A percentile compares a stretch with the other conserved stretches of the same genome.
phyloP scores from a whole-genome alignment of 2,797 vertebrate genomes.

The Luscinia luscinia region DNA sequence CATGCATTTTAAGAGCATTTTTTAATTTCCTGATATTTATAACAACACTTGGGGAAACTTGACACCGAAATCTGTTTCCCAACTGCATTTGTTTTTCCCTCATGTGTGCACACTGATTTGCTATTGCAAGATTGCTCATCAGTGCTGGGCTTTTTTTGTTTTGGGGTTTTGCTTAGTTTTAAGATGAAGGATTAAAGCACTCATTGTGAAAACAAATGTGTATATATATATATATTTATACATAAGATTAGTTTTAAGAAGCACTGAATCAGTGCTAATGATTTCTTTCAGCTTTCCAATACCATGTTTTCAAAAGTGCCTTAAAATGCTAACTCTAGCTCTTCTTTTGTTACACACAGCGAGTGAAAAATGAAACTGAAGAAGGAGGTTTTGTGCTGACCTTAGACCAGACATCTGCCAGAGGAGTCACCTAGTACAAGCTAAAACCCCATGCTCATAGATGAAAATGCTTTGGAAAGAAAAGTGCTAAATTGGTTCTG shows the following conservation, averaged over 20 bases:
- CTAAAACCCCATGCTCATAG: background rate
- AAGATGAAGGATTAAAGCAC: constrained; percentile 1
- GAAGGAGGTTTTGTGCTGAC: constrained; percentile 50
- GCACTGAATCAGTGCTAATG: background rate
- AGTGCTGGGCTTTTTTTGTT: constrained; percentile 35
- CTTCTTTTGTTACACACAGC: constrained; percentile 7
- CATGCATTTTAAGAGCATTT: constrained; percentile 71
- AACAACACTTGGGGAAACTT: constrained; percentile 72
- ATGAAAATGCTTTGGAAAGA: background rate
- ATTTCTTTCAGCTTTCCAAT: constrained; percentile 39
- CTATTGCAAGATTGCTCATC: constrained; percentile 66
- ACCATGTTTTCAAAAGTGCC: constrained; percentile 2
- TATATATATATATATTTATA: background rate
- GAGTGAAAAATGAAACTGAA: constrained; percentile 62
- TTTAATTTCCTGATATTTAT: constrained; percentile 75
- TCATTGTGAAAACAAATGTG: constrained; percentile 47
- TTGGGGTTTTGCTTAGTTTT: constrained; percentile 44
- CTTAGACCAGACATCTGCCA: constrained; percentile 46
- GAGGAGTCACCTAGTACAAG: background rate
- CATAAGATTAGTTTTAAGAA: background rate
- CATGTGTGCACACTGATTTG: constrained; percentile 62
- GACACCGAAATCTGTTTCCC: constrained; percentile 70
- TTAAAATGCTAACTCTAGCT: constrained; percentile 38
- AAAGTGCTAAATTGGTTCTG: background rate
- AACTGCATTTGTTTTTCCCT: constrained; percentile 72